Conservation (phyloP, 2,797 vertebrate genomes). For the Pseudochirops cupreus region DNA sequence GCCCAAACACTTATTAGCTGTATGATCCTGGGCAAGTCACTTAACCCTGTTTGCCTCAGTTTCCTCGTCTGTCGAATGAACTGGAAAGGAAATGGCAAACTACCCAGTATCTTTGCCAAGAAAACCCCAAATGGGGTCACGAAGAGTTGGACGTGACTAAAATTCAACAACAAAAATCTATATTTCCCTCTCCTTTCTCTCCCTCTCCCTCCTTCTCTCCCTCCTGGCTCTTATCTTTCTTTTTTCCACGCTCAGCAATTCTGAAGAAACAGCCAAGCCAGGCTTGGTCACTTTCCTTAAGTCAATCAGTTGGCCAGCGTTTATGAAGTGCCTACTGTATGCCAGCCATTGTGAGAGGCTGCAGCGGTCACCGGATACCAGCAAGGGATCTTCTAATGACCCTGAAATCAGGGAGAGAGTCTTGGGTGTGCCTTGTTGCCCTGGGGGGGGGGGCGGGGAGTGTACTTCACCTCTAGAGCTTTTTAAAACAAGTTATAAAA, state of each 20-base stretch:
- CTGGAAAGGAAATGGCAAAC: background rate
- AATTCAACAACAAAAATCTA: background rate
- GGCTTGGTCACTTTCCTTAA: background rate
- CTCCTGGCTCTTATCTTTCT: background rate
- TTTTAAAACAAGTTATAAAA: background rate
- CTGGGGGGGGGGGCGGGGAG: too few relatives aligned
- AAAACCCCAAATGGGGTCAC: background rate
- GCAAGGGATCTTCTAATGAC: background rate
- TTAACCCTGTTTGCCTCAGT: background rate
- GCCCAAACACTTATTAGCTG: background rate
- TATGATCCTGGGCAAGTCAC: background rate
- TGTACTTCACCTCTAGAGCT: background rate
- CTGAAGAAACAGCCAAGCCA: background rate
- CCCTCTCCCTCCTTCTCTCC: background rate
- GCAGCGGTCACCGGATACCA: background rate
- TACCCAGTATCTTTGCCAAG: background rate
- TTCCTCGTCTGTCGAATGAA: background rate
- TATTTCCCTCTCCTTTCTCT: background rate
- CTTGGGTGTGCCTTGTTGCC: background rate
- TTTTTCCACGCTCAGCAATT: background rate
- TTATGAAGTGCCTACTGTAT: rapidly evolving
- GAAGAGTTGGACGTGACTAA: background rate
- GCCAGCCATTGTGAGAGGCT: too few relatives aligned
- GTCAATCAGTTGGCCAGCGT: rapidly evolving
- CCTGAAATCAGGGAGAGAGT: background rate